These are phyloP conservation scores for Merodon equestris DNA, from an alignment of 2,888 invertebrate genomes.

Conservation along the genomic window DNA sequence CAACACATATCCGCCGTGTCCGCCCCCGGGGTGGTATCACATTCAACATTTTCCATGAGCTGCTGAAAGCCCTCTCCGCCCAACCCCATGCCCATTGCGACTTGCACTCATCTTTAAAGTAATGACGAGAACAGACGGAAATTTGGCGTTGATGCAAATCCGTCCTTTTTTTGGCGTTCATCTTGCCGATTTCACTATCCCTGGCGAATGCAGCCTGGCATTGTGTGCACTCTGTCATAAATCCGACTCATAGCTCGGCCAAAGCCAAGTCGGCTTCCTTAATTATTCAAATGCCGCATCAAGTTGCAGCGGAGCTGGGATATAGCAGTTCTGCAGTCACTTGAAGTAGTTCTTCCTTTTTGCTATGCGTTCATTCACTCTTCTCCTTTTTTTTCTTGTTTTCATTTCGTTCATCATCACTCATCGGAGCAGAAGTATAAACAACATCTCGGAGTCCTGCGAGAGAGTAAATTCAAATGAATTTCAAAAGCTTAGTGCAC, in stretches of 20 bases:
- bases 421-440: slow-evolving; percentile 12
- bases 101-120: too few species aligned
- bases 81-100: too few species aligned
- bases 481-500: slow-evolving; percentile 45
- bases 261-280: slow-evolving; percentile 15
- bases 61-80: too few species aligned
- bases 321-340: slow-evolving; percentile 40
- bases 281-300: slow-evolving; percentile 53
- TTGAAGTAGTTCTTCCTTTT: slow-evolving; percentile 38
- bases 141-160: too few species aligned
- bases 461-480: slow-evolving; percentile 52
- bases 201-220: too few species aligned
- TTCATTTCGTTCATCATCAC: slow-evolving; percentile 6
- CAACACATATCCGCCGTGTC: too few species aligned
- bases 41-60: too few species aligned
- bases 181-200: too few species aligned
- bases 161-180: too few species aligned
- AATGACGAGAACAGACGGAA: too few species aligned
- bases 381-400: background rate
- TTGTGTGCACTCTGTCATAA: too few species aligned
- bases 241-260: background rate
- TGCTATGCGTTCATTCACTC: background rate
- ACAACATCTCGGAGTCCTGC: slow-evolving; percentile 9
- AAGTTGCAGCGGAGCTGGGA: slow-evolving; percentile 18
- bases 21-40: too few species aligned